phyloP scores from a whole-genome alignment of 2,797 vertebrate species.

The Aeoliscus strigatus region DNA sequence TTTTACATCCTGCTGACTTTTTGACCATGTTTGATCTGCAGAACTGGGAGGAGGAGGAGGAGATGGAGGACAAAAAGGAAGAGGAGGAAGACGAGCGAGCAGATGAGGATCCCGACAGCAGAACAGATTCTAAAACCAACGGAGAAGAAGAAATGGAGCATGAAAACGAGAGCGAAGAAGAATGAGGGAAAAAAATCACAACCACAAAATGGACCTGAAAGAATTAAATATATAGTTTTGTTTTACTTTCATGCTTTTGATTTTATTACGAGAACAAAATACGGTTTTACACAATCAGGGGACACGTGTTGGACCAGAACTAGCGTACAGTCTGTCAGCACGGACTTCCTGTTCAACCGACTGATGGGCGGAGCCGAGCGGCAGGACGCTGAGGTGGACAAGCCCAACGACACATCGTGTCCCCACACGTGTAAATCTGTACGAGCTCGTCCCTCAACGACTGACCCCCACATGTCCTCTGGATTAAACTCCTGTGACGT shows the following conservation, averaged over 20 bases:
- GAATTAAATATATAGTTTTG: conserved; percentile 75
- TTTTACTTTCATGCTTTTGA: conserved; percentile 78
- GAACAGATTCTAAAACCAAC: conserved; percentile 85
- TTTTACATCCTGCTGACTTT: too few relatives aligned
- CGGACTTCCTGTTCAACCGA: not conserved
- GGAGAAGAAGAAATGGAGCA: conserved; percentile 94
- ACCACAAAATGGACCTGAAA: conserved; percentile 61
- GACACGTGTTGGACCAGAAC: conserved; percentile 22
- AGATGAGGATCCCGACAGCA: conserved; percentile 56
- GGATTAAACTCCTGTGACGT: conserved; percentile 69
- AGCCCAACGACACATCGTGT: conserved; percentile 45
- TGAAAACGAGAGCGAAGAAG: conserved; percentile 94
- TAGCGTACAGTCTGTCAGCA: conserved; percentile 11
- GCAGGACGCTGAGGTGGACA: conserved; percentile 23
- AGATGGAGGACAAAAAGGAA: conserved; percentile 35
- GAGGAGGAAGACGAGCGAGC: conserved; percentile 43
- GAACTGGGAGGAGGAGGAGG: conserved; percentile 87
- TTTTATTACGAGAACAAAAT: conserved; percentile 72
- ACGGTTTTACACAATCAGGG: conserved; percentile 58
- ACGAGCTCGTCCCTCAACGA: conserved; percentile 56
- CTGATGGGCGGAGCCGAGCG: conserved; percentile 13
- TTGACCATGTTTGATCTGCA: conserved; percentile 53
- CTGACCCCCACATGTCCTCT: conserved; percentile 27
- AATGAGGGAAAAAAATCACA: conserved; percentile 68
- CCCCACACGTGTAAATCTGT: conserved; percentile 65